Evolutionary conservation across 2,113 vertebrate genomes (phyloP).

Genomic region (Heterotis niloticus): DNA sequence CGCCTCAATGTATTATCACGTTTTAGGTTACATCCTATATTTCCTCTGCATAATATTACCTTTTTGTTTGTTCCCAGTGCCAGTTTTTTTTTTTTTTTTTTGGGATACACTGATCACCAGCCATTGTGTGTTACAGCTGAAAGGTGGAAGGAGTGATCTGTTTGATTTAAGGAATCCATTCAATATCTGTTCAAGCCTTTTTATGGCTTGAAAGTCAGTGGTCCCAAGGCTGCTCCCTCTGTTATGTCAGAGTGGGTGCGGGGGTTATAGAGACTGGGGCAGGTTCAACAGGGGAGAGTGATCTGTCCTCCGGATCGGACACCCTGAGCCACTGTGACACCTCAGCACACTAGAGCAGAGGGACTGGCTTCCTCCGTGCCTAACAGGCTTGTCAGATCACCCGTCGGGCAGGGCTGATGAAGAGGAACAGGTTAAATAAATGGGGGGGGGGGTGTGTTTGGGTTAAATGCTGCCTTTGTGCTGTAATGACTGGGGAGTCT

Average conservation of each 20-base stretch:
- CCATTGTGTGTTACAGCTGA: background rate
- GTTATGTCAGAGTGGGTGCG: background rate
- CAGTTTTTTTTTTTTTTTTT: background rate
- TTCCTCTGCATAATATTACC: background rate
- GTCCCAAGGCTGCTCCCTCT: background rate
- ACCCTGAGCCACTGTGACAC: slow-evolving; percentile 15
- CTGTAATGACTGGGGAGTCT: slow-evolving; percentile 75
- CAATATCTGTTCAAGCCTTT: slow-evolving; percentile 2
- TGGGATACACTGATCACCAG: background rate
- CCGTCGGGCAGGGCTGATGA: slow-evolving; percentile 58
- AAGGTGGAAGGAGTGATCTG: background rate
- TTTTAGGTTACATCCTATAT: background rate
- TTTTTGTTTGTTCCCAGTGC: background rate
- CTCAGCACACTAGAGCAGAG: background rate
- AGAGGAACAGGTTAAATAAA: slow-evolving; percentile 91
- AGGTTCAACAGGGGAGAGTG: background rate
- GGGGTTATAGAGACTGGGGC: background rate
- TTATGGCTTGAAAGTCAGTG: background rate
- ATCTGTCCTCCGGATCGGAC: too few species aligned
- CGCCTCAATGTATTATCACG: background rate
- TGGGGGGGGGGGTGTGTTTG: slow-evolving; percentile 67
- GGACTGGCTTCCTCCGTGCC: slow-evolving; percentile 38
- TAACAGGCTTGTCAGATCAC: slow-evolving; percentile 41
- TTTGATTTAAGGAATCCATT: background rate
- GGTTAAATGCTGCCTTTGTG: slow-evolving; percentile 90